Percentiles rank a stretch among this genome's conserved stretches.
Evolutionary conservation across 2,113 vertebrate species (phyloP).

Genomic region (Numida meleagris): DNA sequence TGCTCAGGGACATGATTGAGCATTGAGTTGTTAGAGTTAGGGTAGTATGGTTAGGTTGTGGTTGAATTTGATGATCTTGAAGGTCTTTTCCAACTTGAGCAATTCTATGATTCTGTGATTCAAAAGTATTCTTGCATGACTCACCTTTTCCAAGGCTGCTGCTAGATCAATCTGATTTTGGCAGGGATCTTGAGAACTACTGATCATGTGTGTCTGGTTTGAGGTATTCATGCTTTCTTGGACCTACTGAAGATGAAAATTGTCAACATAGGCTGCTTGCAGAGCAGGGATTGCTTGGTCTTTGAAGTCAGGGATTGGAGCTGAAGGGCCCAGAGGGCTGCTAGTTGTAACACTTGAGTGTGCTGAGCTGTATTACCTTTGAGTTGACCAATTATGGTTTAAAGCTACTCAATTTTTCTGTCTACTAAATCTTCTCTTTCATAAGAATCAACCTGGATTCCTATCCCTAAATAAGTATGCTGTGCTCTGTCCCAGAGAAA

Average conservation of each 20-base stretch:
- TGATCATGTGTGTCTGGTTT: not conserved
- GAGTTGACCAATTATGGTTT: not conserved
- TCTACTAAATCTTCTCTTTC: not conserved
- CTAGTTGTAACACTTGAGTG: not conserved
- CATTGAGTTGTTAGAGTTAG: too few relatives aligned
- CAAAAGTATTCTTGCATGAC: not conserved
- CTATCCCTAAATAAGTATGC: not conserved
- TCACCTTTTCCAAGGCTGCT: not conserved
- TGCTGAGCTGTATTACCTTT: not conserved
- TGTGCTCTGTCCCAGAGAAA: not conserved
- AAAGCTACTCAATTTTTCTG: not conserved
- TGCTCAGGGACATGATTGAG: too few relatives aligned
- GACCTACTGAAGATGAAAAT: not conserved
- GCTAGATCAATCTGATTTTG: not conserved
- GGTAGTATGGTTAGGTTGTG: too few relatives aligned
- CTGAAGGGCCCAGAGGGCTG: not conserved
- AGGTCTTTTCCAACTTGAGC: too few relatives aligned
- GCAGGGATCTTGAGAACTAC: not conserved
- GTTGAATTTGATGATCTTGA: too few relatives aligned
- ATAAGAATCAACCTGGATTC: not conserved
- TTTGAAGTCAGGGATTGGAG: not conserved
- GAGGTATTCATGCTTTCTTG: not conserved
- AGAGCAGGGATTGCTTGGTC: not conserved
- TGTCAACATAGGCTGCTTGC: not conserved
- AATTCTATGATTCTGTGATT: too few relatives aligned